Conservation (phyloP, 37 sponge, comb jelly and placozoan species). For the Oscarella lobularis region DNA sequence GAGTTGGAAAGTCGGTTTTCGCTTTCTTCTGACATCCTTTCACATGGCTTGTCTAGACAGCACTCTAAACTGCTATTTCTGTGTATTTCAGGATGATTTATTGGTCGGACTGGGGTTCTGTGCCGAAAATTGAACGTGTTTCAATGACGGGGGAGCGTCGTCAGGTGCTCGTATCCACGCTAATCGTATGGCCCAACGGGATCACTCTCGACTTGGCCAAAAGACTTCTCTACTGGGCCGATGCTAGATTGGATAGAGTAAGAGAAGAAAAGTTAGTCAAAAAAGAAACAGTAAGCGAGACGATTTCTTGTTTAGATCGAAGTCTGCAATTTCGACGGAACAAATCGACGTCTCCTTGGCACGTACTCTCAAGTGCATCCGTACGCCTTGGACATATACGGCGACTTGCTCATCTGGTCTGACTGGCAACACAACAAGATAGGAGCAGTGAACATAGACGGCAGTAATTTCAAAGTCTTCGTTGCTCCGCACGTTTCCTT, state of each 20-base stretch:
- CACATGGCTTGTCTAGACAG: too few relatives aligned
- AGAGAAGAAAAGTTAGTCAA: too few relatives aligned
- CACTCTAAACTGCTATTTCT: too few relatives aligned
- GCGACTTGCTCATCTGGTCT: neutral
- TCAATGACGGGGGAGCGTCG: constrained; percentile 35
- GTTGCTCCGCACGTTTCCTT: too few relatives aligned
- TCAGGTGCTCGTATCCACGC: neutral
- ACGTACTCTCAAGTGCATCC: neutral
- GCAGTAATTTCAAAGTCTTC: too few relatives aligned
- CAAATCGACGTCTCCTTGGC: neutral
- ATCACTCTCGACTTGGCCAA: neutral
- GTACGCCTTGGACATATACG: neutral
- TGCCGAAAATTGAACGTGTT: constrained; percentile 39
- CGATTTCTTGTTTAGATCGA: neutral
- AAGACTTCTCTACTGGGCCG: neutral
- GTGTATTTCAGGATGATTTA: constrained; percentile 30
- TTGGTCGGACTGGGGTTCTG: constrained; percentile 66
- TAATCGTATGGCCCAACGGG: neutral
- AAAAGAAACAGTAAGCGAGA: too few relatives aligned
- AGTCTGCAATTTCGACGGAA: neutral
- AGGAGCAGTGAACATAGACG: too few relatives aligned
- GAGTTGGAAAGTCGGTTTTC: too few relatives aligned
- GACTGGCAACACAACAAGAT: too few relatives aligned
- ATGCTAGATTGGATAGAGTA: neutral
- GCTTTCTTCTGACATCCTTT: too few relatives aligned